These are phyloP conservation scores for Thera britannica DNA, from an alignment of 2,888 invertebrate species.

Conservation along the genomic window DNA sequence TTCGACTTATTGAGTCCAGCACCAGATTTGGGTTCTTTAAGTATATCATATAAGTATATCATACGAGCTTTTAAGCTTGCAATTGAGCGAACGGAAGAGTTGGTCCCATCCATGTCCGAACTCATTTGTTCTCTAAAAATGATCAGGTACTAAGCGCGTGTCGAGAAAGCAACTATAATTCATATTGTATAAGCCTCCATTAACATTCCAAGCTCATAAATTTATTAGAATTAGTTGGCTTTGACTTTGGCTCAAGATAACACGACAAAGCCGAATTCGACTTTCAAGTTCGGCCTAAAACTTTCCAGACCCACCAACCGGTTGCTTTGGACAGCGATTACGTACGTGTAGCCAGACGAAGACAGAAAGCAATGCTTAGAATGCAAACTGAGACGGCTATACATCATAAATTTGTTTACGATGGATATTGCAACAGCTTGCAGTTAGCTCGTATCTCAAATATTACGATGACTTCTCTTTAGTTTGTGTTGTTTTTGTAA, in stretches of 20 bases:
- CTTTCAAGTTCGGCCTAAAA: conserved; percentile 22
- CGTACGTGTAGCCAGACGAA: conserved; percentile 14
- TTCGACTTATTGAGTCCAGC: too few species aligned
- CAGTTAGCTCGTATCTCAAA: conserved; percentile 10
- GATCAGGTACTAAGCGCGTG: not conserved
- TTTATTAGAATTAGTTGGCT: conserved; percentile 3
- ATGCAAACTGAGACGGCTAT: conserved; percentile 13
- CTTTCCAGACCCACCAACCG: conserved; percentile 28
- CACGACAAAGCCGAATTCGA: conserved; percentile 11
- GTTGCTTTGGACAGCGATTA: conserved; percentile 24
- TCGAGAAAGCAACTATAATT: not conserved
- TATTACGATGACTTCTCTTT: conserved; percentile 4
- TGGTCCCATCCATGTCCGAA: not conserved
- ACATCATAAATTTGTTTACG: not conserved
- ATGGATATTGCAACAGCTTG: conserved; percentile 4
- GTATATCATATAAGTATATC: not conserved
- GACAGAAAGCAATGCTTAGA: conserved; percentile 20
- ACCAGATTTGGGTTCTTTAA: too few species aligned
- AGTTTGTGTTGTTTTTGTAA: not conserved
- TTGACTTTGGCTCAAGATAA: conserved; percentile 3
- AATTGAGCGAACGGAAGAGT: not conserved
- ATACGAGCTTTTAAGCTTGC: not conserved
- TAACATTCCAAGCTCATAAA: not conserved
- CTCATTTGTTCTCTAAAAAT: not conserved
- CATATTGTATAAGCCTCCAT: not conserved